Percentiles rank a stretch among this genome's conserved stretches.
These are phyloP conservation scores for Falcunculus frontatus DNA, from an alignment of 2,113 vertebrate species.

Conservation along the genomic window DNA sequence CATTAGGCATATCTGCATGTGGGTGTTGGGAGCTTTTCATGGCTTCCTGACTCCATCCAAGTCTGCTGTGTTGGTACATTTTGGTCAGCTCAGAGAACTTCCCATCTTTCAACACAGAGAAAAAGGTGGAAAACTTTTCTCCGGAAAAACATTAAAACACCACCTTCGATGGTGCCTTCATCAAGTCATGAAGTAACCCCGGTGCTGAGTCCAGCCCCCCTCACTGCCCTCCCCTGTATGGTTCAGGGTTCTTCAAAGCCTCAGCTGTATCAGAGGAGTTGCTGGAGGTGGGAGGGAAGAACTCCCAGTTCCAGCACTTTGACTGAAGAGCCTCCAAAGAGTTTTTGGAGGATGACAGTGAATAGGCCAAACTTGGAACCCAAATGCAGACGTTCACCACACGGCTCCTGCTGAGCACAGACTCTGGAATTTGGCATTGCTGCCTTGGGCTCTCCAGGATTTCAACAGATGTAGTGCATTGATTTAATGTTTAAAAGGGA, in stretches of 20 bases:
- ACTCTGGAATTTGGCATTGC: slow-evolving; percentile 53
- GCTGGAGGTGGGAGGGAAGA: background rate
- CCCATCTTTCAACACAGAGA: background rate
- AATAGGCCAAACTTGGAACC: slow-evolving; percentile 26
- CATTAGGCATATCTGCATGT: background rate
- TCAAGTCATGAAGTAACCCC: background rate
- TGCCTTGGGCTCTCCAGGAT: slow-evolving; percentile 53
- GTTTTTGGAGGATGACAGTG: background rate
- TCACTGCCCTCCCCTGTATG: background rate
- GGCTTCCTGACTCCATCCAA: background rate
- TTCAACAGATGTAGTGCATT: slow-evolving; percentile 60
- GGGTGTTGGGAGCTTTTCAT: background rate
- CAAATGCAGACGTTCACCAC: slow-evolving; percentile 16
- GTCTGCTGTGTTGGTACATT: background rate
- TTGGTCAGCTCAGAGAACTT: background rate
- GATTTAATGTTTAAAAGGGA: slow-evolving; percentile 60
- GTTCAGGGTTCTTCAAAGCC: background rate
- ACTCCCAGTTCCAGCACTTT: background rate
- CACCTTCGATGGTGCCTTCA: background rate
- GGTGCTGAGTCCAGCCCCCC: background rate
- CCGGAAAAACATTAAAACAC: background rate
- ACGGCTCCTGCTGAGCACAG: slow-evolving; percentile 21
- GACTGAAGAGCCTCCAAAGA: slow-evolving; percentile 6
- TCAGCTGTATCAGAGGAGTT: background rate
- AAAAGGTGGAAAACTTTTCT: background rate